phyloP scores from a whole-genome alignment of 2,113 vertebrate species.

The Crotophaga sulcirostris region DNA sequence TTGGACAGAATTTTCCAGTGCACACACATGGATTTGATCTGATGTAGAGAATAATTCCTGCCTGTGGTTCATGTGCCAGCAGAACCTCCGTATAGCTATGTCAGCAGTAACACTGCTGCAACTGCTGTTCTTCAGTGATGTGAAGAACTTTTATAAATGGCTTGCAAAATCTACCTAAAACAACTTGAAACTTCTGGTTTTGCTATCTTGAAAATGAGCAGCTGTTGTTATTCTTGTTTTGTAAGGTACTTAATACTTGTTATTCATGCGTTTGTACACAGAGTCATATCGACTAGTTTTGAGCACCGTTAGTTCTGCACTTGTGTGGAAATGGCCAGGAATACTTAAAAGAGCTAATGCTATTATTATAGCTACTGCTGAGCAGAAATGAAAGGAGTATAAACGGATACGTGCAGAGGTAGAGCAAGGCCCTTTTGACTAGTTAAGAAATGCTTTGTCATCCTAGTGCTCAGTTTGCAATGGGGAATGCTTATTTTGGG shows the following conservation, averaged over 20 bases:
- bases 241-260: too few relatives aligned
- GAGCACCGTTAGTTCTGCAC: neutral
- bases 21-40: neutral
- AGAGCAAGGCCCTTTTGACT: neutral
- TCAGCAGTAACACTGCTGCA: neutral
- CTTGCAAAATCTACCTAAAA: neutral
- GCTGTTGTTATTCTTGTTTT: neutral
- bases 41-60: neutral
- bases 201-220: too few relatives aligned
- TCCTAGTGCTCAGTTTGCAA: neutral
- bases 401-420: neutral
- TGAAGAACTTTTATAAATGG: neutral
- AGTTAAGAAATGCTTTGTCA: neutral
- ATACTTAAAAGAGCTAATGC: neutral
- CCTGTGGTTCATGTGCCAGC: neutral
- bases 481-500: neutral
- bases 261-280: too few relatives aligned
- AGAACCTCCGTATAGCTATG: neutral
- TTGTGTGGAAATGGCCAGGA: neutral
- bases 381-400: neutral
- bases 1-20: neutral
- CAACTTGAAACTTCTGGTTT: neutral
- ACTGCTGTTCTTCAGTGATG: neutral
- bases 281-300: neutral
- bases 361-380: neutral